A percentile compares a stretch with the other conserved stretches of the same genome.
Conservation (phyloP, 2,113 vertebrate species). For the Campylorhamphus procurvoides region DNA sequence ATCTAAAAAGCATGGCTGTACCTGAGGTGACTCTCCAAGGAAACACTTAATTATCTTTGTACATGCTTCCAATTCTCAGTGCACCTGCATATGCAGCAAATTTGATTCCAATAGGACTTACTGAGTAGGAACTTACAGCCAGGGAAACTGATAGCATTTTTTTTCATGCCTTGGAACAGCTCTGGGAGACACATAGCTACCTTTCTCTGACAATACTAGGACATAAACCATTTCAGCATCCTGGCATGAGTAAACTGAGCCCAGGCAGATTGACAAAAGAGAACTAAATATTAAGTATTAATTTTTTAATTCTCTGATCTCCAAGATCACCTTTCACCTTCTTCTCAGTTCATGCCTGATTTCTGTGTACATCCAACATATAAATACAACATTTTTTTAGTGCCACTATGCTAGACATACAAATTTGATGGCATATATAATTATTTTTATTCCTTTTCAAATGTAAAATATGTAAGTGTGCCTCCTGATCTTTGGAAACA, state of each 20-base stretch:
- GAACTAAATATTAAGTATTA: background rate
- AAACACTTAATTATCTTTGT: background rate
- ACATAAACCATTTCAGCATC: background rate
- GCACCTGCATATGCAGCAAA: background rate
- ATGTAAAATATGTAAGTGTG: background rate
- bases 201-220: background rate
- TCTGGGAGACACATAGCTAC: background rate
- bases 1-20: background rate
- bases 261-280: background rate
- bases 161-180: background rate
- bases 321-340: background rate
- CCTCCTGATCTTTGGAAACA: background rate
- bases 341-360: background rate
- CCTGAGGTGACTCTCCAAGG: background rate
- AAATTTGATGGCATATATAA: background rate
- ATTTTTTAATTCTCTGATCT: background rate
- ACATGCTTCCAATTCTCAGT: background rate
- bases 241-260: background rate
- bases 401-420: background rate
- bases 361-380: background rate
- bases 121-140: background rate
- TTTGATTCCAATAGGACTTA: background rate
- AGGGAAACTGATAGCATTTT: background rate
- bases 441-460: background rate
- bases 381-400: background rate